Evolutionary conservation across 2,113 vertebrate species (phyloP).

Genomic region (Muntiacus reevesi): DNA sequence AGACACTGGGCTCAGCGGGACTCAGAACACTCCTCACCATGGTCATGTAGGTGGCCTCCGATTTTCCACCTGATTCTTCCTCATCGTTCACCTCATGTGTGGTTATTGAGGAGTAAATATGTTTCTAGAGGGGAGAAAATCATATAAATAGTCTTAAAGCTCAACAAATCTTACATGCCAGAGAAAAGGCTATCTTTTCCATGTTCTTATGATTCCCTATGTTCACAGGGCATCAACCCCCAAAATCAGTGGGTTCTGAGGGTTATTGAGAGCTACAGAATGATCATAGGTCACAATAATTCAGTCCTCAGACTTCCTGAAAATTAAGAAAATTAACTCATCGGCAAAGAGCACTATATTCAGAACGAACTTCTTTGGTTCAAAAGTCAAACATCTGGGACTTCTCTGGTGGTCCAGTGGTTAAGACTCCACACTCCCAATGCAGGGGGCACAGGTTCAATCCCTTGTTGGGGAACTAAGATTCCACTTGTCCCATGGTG

Average conservation of each 20-base stretch:
- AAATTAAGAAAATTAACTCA: background rate
- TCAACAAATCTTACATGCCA: background rate
- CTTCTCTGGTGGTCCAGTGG: background rate
- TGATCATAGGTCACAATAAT: background rate
- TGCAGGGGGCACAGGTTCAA: background rate
- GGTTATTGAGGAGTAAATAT: conserved; percentile 64
- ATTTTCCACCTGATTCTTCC: conserved; percentile 45
- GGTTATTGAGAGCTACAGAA: background rate
- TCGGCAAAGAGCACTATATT: background rate
- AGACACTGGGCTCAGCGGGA: background rate
- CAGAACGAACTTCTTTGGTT: background rate
- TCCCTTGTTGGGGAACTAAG: background rate
- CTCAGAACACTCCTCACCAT: conserved; percentile 75
- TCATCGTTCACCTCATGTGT: background rate
- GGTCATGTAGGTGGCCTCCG: conserved; percentile 78
- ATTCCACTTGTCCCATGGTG: background rate
- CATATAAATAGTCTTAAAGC: background rate
- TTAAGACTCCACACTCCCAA: background rate
- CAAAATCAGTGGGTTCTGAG: background rate
- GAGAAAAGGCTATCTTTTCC: background rate
- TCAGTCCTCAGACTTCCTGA: background rate
- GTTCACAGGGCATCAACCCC: background rate
- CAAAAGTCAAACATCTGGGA: background rate
- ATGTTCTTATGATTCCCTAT: background rate
- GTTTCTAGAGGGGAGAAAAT: conserved; percentile 28